These are phyloP conservation scores for Orientallactaga sibirica DNA, from an alignment of 2,797 vertebrate genomes.

Conservation along the genomic window DNA sequence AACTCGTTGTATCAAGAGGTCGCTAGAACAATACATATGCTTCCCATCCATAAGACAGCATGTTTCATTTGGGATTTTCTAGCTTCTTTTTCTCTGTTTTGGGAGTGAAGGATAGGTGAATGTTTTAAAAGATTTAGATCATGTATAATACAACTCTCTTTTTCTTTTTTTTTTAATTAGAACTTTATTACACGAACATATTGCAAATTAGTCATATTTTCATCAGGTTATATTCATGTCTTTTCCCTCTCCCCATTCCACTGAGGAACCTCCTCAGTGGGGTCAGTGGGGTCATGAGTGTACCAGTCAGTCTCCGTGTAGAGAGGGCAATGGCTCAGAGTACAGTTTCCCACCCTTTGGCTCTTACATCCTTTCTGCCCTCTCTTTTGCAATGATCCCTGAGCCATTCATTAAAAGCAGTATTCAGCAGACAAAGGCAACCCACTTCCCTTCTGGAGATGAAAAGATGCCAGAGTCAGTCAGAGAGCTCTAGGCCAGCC, in stretches of 20 bases:
- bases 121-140: conserved; percentile 30
- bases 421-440: neutral
- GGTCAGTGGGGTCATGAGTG: no score
- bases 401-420: neutral
- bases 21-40: neutral
- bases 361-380: no score
- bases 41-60: neutral
- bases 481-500: no score
- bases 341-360: no score
- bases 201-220: no score
- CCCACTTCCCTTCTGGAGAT: neutral
- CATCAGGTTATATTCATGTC: no score
- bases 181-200: no score
- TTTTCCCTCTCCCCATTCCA: no score
- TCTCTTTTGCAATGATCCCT: no score
- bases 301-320: no score
- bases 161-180: neutral
- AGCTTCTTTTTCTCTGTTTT: conserved; percentile 29
- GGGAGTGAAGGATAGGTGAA: neutral
- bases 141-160: conserved; percentile 22
- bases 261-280: no score
- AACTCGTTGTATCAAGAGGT: neutral
- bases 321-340: no score
- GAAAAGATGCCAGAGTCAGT: neutral
- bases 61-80: neutral